Base-by-base conservation (phyloP, 2,888 invertebrate genomes). In the Parasteatoda lunata region DNA sequence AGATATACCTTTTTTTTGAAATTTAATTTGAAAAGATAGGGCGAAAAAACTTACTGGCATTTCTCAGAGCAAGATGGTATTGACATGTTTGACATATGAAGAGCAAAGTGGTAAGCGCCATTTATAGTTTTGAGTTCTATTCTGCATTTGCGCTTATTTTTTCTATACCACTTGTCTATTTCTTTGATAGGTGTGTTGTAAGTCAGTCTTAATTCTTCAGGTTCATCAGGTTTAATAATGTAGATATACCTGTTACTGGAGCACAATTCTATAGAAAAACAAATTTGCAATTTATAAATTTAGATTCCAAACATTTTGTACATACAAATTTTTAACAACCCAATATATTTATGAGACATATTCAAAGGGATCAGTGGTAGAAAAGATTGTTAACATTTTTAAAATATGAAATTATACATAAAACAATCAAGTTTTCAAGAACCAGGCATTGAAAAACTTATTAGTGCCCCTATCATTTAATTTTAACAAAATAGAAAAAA, bases 61-160 rank as follows among this genome's bases (percentile, higher is more conserved):
- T 59, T 75, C 49, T 78, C 64, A 54, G 69, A 70, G 66, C 85
- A 86, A 5, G 70, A 76, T 13, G 85, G 66, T 48, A 86, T 71
- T 52, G 76, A 69, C 76, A 86, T 71, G 54, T 86, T 80, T 15
- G 54, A 72, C 15, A 86, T 77, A 8, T 13, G 6, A 30, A 86
- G n/a, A 45, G 54, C 47, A 72, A 86, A 80, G 71, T 86, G 85
- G 8, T 70, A 76, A 6, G 85, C 80, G 49, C 73, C 64, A 80
- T 80, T 51, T 30, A 64, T 84, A 15, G 80, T 86, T 71, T 86
- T 77, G 52, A 86, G 77, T n/a, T 66, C 76, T 68, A 80, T 76
- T 3, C n/a, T 15, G 49, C 85, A 86, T 71, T 45, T 80, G 49
- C 85, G 51, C 64, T 86, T 86, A 13, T 71, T 72, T 47, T 73